phyloP scores from a whole-genome alignment of 2,888 invertebrate species.

The Heliconius charithonia region DNA sequence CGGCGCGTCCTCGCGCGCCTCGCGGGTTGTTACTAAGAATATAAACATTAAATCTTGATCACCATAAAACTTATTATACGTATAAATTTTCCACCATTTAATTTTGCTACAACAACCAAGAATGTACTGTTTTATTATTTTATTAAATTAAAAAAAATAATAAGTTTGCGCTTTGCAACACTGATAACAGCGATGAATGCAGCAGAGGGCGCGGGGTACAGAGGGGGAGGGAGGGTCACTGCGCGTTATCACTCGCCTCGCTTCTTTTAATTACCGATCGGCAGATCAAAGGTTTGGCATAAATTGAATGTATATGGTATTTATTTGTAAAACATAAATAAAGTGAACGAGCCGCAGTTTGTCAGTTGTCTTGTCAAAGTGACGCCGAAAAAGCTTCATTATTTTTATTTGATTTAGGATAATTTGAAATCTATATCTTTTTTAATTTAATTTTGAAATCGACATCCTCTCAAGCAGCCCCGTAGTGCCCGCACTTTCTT shows the following conservation, averaged over 20 bases:
- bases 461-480: background rate
- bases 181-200: background rate
- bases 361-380: background rate
- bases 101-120: background rate
- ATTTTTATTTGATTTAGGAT: no score
- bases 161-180: background rate
- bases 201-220: background rate
- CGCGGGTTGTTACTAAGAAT: no score
- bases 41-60: no score
- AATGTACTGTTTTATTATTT: background rate
- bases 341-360: background rate
- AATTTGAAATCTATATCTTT: no score
- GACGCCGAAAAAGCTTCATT: no score
- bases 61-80: no score
- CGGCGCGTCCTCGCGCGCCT: no score
- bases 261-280: conserved; percentile 7
- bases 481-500: no score
- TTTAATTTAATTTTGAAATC: no score
- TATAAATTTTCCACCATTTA: no score
- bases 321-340: background rate
- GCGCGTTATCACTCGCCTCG: background rate
- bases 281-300: conserved; percentile 1
- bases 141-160: background rate
- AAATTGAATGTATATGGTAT: background rate
- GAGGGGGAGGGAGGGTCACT: background rate